A percentile compares a stretch with the other conserved stretches of the same genome.
Conservation (phyloP, 2,888 invertebrate genomes). For the Lasius platythorax region DNA sequence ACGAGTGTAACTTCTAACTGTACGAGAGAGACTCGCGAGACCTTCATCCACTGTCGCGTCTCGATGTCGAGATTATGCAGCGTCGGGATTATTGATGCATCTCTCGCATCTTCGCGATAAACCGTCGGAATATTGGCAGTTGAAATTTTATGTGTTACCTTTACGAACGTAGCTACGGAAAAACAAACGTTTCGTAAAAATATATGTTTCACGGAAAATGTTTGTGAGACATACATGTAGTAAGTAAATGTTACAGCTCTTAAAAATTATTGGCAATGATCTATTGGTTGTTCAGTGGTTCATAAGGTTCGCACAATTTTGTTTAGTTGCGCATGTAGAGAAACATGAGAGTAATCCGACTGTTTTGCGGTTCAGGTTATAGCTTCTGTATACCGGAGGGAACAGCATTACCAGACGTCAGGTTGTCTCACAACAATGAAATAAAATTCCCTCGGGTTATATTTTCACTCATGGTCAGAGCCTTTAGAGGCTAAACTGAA, state of each 20-base stretch:
- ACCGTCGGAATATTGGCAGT: neutral
- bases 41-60: neutral
- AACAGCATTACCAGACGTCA: conserved; percentile 40
- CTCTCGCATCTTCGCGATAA: conserved; percentile 4
- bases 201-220: neutral
- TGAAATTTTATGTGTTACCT: neutral
- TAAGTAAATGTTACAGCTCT: neutral
- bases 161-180: neutral
- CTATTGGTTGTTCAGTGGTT: conserved; percentile 7
- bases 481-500: conserved; percentile 41
- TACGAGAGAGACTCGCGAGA: neutral
- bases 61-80: conserved; percentile 5
- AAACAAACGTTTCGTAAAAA: neutral
- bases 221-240: neutral
- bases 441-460: conserved; percentile 48
- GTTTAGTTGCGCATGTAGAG: neutral
- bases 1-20: neutral
- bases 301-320: conserved; percentile 2
- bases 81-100: neutral
- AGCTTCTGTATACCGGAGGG: conserved; percentile 24
- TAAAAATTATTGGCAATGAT: neutral
- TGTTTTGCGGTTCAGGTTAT: conserved; percentile 40
- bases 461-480: conserved; percentile 39
- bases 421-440: conserved; percentile 45
- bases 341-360: conserved; percentile 15